phyloP scores from a whole-genome alignment of 2,888 invertebrate species.

The Pterobdella sp. region DNA sequence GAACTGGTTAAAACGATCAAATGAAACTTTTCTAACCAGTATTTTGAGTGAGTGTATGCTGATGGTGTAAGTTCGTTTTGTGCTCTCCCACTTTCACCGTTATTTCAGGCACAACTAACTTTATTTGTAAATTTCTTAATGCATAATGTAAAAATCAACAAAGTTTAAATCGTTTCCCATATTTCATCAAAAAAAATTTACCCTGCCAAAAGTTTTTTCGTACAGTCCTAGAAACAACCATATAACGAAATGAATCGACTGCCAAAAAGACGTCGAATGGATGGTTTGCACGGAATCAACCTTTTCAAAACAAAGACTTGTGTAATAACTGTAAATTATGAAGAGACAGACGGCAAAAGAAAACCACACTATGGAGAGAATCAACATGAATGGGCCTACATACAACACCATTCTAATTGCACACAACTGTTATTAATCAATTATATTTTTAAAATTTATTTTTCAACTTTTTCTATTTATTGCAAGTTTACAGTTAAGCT shows the following conservation, averaged over 20 bases:
- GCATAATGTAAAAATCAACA: too few relatives aligned
- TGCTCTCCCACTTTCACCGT: conserved; percentile 26
- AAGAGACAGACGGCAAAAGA: conserved; percentile 13
- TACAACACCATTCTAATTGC: background rate
- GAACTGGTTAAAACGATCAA: background rate
- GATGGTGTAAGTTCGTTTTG: conserved; percentile 28
- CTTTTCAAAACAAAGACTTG: background rate
- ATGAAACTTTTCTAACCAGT: conserved; percentile 30
- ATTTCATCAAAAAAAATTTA: too few relatives aligned
- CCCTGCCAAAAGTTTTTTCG: too few relatives aligned
- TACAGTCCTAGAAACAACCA: too few relatives aligned
- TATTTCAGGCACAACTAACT: conserved; percentile 56
- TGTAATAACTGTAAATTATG: conserved; percentile 20
- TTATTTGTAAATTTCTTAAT: too few relatives aligned
- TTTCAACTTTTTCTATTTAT: too few relatives aligned
- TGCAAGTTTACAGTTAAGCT: background rate
- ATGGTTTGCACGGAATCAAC: too few relatives aligned
- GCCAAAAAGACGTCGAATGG: too few relatives aligned
- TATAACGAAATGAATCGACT: too few relatives aligned
- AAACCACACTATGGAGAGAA: conserved; percentile 11
- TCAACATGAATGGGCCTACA: conserved; percentile 9
- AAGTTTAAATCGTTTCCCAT: too few relatives aligned
- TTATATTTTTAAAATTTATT: too few relatives aligned
- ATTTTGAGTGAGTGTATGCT: conserved; percentile 36
- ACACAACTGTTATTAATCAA: conserved; percentile 19